Conservation (phyloP, 2,888 invertebrate species). For the Leucoma salicis region DNA sequence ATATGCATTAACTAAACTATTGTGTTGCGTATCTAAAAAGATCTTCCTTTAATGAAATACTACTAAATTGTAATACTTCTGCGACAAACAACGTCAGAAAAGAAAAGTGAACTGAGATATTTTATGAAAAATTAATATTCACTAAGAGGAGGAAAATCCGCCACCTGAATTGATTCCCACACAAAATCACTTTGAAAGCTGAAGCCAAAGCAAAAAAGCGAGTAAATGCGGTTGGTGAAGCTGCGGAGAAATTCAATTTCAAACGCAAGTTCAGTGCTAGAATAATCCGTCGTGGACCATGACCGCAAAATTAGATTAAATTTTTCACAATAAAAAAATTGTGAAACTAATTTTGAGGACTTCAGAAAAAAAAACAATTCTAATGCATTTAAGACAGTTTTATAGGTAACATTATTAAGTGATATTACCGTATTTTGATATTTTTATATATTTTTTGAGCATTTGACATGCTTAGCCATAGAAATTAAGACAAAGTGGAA, state of each 20-base stretch:
- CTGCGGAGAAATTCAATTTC: conserved; percentile 69
- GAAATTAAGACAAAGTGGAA: too few species aligned
- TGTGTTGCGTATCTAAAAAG: too few species aligned
- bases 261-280: conserved; percentile 43
- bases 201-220: conserved; percentile 70
- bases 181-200: conserved; percentile 72
- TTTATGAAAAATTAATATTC: conserved; percentile 64
- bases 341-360: background rate
- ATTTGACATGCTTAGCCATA: too few species aligned
- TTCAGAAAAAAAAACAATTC: too few species aligned
- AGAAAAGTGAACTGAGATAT: conserved; percentile 13
- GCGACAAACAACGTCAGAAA: background rate
- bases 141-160: conserved; percentile 49
- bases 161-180: conserved; percentile 76
- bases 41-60: too few species aligned
- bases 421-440: too few species aligned
- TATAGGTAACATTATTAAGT: too few species aligned
- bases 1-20: too few species aligned
- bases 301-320: conserved; percentile 36
- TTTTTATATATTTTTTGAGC: too few species aligned
- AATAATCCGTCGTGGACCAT: conserved; percentile 41
- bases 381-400: too few species aligned
- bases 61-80: background rate
- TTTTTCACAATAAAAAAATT: conserved; percentile 8
- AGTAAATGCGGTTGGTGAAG: conserved; percentile 59